A percentile compares a stretch with the other conserved stretches of the same genome.
Conservation (phyloP, 2,113 vertebrate species). For the Albula glossodonta region DNA sequence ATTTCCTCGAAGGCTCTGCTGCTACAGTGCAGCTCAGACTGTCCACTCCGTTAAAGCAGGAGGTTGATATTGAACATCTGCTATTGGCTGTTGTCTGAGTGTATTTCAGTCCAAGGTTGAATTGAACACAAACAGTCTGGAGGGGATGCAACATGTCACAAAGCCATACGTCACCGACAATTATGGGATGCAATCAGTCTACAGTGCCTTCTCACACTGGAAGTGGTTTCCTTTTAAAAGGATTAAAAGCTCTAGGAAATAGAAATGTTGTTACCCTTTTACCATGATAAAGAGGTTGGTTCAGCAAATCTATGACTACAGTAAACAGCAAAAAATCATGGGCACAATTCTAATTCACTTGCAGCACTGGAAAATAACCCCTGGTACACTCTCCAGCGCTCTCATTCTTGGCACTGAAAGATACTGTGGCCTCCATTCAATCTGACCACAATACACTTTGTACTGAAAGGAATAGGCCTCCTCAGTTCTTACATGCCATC, state of each 20-base stretch:
- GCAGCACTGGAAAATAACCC: not conserved
- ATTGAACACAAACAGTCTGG: not conserved
- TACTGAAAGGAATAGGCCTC: not conserved
- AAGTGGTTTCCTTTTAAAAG: not conserved
- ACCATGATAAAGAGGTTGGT: not conserved
- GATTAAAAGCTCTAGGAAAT: not conserved
- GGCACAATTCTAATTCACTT: not conserved
- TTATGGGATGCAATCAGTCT: conserved; percentile 16
- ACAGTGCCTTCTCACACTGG: not conserved
- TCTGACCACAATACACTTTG: not conserved
- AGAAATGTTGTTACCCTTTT: not conserved
- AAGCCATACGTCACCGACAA: not conserved
- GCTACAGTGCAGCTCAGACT: not conserved
- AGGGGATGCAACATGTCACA: conserved; percentile 10
- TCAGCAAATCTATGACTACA: not conserved
- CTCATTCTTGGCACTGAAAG: not conserved
- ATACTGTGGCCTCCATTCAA: not conserved
- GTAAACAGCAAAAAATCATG: not conserved
- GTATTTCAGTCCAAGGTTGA: not conserved
- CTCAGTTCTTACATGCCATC: not conserved
- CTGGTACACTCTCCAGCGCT: not conserved
- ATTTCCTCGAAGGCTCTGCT: not conserved
- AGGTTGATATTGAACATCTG: not conserved
- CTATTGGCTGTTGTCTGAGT: not conserved
- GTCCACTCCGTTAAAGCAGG: not conserved